Percentiles rank a stretch among this genome's conserved stretches.
Evolutionary conservation across 2,113 vertebrate genomes (phyloP).

Genomic region (Machaerirhynchus nigripectus): DNA sequence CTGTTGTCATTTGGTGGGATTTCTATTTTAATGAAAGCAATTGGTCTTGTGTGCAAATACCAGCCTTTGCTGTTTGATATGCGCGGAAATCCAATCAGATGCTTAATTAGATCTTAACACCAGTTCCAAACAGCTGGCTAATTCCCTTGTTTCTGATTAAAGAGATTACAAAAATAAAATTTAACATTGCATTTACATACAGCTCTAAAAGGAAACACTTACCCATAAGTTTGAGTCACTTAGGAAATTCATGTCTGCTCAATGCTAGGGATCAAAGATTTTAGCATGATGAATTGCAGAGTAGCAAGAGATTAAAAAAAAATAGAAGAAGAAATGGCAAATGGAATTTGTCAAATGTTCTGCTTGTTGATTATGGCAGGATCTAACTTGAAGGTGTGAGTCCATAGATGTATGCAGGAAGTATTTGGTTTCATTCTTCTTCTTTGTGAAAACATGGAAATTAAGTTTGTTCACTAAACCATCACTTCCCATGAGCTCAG

Average conservation of each 20-base stretch:
- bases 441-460: not conserved
- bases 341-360: slow-evolving; percentile 27
- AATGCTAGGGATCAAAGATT: slow-evolving; percentile 25
- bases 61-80: slow-evolving; percentile 79
- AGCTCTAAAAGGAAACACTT: slow-evolving; percentile 69
- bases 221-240: slow-evolving; percentile 61
- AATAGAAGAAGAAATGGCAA: not conserved
- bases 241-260: slow-evolving; percentile 47
- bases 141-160: slow-evolving; percentile 97
- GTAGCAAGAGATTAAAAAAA: not conserved
- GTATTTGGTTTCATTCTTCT: not conserved
- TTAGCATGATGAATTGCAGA: slow-evolving; percentile 21
- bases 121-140: slow-evolving; percentile 93
- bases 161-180: slow-evolving; percentile 94
- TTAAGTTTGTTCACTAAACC: not conserved
- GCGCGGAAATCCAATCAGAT: slow-evolving; percentile 92
- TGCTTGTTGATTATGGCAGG: not conserved
- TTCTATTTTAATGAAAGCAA: slow-evolving; percentile 71
- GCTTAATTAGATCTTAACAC: slow-evolving; percentile 95
- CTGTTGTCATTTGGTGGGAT: slow-evolving; percentile 49
- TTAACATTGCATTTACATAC: slow-evolving; percentile 85
- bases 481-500: not conserved
- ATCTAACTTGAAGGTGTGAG: not conserved
- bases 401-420: not conserved
- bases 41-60: slow-evolving; percentile 76